Conservation (phyloP, 2,888 invertebrate genomes). For the Caenorhabditis sinica region DNA sequence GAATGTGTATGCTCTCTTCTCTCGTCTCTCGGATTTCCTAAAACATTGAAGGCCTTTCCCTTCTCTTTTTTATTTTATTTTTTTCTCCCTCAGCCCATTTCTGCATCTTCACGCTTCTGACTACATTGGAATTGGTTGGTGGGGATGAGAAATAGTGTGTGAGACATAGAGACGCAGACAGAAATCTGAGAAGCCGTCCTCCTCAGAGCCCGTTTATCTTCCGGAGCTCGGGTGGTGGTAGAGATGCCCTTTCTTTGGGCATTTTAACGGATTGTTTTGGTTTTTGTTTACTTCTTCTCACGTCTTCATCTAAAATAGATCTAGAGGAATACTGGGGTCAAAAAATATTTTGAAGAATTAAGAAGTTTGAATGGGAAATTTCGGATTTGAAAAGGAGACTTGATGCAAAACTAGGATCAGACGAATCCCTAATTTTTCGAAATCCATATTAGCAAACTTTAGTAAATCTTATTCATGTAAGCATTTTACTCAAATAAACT, state of each 20-base stretch:
- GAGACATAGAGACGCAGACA: conserved; percentile 51
- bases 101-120: conserved; percentile 54
- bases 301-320: not conserved
- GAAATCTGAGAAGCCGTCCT: conserved; percentile 54
- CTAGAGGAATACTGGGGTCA: no score
- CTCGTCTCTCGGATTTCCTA: conserved; percentile 61
- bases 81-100: conserved; percentile 35
- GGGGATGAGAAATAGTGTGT: conserved; percentile 23
- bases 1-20: not conserved
- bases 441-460: no score
- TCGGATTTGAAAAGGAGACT: no score
- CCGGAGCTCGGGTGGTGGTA: conserved; percentile 18
- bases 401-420: no score
- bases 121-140: not conserved
- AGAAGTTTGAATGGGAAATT: no score
- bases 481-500: no score
- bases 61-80: conserved; percentile 46
- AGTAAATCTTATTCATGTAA: no score
- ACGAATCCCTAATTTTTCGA: no score
- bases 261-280: conserved; percentile 1
- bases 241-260: conserved; percentile 32
- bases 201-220: conserved; percentile 41
- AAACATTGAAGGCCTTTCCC: conserved; percentile 52
- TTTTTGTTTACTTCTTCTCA: not conserved
- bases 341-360: no score